Evolutionary conservation across 1,140 invertebrate genomes (phyloP).

Genomic region (Macrotrachela quadricornifera): DNA sequence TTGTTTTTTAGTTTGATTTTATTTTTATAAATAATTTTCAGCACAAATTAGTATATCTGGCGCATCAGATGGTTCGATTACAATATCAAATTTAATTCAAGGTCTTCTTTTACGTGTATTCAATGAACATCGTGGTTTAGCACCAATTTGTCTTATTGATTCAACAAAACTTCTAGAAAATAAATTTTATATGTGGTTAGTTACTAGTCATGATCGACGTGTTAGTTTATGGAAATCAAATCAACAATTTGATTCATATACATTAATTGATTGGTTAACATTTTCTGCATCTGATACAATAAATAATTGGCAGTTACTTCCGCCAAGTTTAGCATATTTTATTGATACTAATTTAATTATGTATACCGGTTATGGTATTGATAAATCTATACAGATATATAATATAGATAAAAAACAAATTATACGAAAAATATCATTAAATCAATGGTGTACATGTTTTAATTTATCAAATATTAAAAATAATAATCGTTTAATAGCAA

Average conservation of each 20-base stretch:
- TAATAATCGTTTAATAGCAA: background rate
- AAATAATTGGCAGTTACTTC: background rate
- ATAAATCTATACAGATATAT: background rate
- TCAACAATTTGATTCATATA: conserved; percentile 16
- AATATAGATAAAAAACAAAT: conserved; percentile 3
- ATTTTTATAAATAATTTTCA: conserved; percentile 15
- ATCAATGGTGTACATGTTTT: background rate
- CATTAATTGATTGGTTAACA: conserved; percentile 28
- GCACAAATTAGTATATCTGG: conserved; percentile 19
- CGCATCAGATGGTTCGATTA: conserved; percentile 23
- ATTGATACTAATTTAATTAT: background rate
- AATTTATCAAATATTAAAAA: background rate
- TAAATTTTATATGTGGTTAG: conserved; percentile 15
- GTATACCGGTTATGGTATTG: background rate
- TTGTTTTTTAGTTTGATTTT: conserved; percentile 14
- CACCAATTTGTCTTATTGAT: conserved; percentile 22
- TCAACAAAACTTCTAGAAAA: no score
- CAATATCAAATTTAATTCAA: conserved; percentile 22
- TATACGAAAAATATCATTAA: background rate
- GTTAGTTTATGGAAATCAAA: conserved; percentile 23
- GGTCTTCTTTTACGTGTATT: conserved; percentile 27
- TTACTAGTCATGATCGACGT: conserved; percentile 21
- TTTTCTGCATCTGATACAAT: conserved; percentile 19
- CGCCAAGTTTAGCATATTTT: background rate
- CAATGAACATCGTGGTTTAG: conserved; percentile 23